Base-by-base conservation (phyloP, 2,888 invertebrate genomes). In the Cetonia aurata region DNA sequence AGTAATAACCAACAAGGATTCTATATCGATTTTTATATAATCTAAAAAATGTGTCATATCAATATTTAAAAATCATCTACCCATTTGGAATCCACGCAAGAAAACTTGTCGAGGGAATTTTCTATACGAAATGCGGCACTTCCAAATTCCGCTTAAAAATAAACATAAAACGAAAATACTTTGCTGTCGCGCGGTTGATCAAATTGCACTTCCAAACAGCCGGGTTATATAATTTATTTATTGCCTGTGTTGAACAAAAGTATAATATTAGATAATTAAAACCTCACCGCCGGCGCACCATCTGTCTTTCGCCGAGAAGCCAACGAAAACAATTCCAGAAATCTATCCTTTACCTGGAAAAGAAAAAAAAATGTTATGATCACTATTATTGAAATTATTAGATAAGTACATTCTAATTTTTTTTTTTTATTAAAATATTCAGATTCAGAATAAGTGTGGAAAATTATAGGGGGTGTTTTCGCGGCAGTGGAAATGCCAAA, bases 231-330 rank as follows among this genome's bases (percentile, higher is more conserved):
- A 80, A 79, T 78, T 80, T 81, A 80, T 81, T 81, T 81, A 81
- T 81, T 80, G 76, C 79, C 73, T 65, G 75, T 78, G 77, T 76
- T 77, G 78, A 79, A 81, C 80, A 81, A 80, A 80, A 79, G 79
- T 78, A 79, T 77, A 78, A 80, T 81, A 82, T 82, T 82, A n/a
- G n/a, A n/a, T n/a, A 82, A 82, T 82, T 81, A 81, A 81, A 74
- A 77, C 80, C 82, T 83, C 82, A 80, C 79, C 81, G 75, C 73
- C 72, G 72, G 59, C 71, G 48, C 73, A 75, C 75, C 75, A 81
- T 83, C 78, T 81, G 77, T 83, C 82, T 80, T 76, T 82, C 80
- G 75, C 60, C 77, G 72, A 53, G 69, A 46, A 44, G 56, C 69
- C 65, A 59, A 73, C 65, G 60, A 55, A 42, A 68, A 10, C 37